These are phyloP conservation scores for Cephalotes varians DNA, from an alignment of 2,888 invertebrate species.

Conservation along the genomic window DNA sequence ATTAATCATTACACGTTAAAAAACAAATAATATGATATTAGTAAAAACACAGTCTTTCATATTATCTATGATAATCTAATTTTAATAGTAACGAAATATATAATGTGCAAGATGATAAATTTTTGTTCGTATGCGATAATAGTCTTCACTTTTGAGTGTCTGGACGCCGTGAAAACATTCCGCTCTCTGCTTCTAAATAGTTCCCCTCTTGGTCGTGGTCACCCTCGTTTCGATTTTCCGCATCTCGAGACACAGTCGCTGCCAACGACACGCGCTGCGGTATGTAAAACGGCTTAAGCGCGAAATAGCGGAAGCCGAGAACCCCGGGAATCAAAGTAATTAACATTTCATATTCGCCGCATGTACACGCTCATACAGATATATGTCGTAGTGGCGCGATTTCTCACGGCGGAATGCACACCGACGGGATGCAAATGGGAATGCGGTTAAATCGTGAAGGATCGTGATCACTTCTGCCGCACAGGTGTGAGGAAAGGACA, in stretches of 20 bases:
- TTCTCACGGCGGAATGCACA: slow-evolving; percentile 57
- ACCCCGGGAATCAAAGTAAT: slow-evolving; percentile 72
- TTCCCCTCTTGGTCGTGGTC: background rate
- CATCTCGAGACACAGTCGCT: slow-evolving; percentile 48
- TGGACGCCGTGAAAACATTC: slow-evolving; percentile 13
- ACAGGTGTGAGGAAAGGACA: background rate
- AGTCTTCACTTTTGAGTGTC: background rate
- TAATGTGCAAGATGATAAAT: background rate
- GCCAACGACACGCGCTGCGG: slow-evolving; percentile 59
- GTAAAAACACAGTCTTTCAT: background rate
- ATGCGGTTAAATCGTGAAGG: slow-evolving; percentile 37
- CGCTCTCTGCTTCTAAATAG: background rate
- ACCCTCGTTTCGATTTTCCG: slow-evolving; percentile 57
- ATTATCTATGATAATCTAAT: background rate
- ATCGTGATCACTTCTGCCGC: slow-evolving; percentile 20
- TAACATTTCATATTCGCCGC: slow-evolving; percentile 68
- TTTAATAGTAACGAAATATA: background rate
- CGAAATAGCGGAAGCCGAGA: slow-evolving; percentile 61
- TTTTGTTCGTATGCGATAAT: slow-evolving; percentile 18
- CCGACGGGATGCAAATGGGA: slow-evolving; percentile 29
- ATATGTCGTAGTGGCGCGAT: slow-evolving; percentile 34
- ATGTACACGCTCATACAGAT: background rate
- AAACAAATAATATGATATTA: background rate
- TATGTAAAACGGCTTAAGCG: slow-evolving; percentile 70
- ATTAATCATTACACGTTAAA: background rate